Evolutionary conservation across 2,888 invertebrate species (phyloP).

Genomic region (Amphipoea lucens): DNA sequence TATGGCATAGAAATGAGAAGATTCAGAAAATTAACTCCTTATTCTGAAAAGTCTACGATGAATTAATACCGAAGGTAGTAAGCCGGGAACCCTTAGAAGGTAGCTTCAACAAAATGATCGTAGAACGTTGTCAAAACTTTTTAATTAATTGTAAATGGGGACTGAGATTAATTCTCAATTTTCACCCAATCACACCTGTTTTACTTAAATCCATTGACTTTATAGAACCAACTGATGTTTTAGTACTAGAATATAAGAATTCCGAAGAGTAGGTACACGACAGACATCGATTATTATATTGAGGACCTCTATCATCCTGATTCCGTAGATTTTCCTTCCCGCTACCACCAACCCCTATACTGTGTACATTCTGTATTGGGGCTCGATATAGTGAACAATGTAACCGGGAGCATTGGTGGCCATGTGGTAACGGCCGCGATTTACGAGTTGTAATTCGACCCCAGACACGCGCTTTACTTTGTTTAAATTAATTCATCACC

Average conservation of each 20-base stretch:
- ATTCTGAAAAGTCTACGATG: neutral
- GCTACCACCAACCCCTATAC: neutral
- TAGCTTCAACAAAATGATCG: neutral
- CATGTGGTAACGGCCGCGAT: too few relatives aligned
- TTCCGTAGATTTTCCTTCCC: too few relatives aligned
- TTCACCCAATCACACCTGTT: neutral
- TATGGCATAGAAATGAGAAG: neutral
- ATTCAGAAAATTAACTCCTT: slow-evolving; percentile 20
- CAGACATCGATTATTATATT: neutral
- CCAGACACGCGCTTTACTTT: too few relatives aligned
- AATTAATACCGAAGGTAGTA: neutral
- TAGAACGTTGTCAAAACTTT: neutral
- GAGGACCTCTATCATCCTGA: neutral
- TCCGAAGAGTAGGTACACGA: neutral
- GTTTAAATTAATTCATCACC: neutral
- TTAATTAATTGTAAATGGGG: neutral
- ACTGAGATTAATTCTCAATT: neutral
- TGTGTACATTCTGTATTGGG: neutral
- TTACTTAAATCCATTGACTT: neutral
- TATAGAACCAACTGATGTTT: neutral
- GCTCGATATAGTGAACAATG: neutral
- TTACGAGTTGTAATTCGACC: too few relatives aligned
- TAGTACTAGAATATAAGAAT: neutral
- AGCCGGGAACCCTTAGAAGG: too few relatives aligned
- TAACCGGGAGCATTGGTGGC: too few relatives aligned